These are phyloP conservation scores for Microcebus murinus DNA, from an alignment of 2,113 vertebrate species.

Conservation along the genomic window DNA sequence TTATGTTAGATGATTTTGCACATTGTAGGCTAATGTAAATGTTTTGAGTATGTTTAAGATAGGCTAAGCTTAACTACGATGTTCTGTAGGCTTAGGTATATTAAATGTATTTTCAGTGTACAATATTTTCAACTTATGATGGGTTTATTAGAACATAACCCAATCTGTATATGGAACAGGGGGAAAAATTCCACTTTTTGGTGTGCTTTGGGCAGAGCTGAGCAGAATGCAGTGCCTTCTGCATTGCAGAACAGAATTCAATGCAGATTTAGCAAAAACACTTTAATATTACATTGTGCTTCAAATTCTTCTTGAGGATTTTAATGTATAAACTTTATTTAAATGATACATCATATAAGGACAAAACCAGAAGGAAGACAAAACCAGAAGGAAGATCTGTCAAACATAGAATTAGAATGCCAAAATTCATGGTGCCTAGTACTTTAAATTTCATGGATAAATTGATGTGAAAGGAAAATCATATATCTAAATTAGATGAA, in stretches of 20 bases:
- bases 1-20: not conserved
- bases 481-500: not conserved
- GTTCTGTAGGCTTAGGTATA: not conserved
- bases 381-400: not conserved
- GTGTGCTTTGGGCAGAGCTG: not conserved
- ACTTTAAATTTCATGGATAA: not conserved
- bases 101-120: not conserved
- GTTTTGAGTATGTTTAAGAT: not conserved
- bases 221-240: not conserved
- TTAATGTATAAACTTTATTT: slow-evolving; percentile 3
- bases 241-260: too few species aligned
- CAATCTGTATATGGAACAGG: not conserved
- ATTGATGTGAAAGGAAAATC: not conserved
- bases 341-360: not conserved
- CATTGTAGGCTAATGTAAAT: not conserved
- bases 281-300: not conserved
- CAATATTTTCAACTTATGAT: not conserved
- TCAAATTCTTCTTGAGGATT: not conserved
- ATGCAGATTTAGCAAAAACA: not conserved
- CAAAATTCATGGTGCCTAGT: not conserved
- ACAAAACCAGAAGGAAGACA: not conserved
- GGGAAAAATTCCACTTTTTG: not conserved
- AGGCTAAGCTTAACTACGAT: not conserved
- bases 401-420: not conserved
- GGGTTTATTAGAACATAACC: not conserved